Conservation (phyloP, 2,888 invertebrate species). For the Microplitis deprimator region DNA sequence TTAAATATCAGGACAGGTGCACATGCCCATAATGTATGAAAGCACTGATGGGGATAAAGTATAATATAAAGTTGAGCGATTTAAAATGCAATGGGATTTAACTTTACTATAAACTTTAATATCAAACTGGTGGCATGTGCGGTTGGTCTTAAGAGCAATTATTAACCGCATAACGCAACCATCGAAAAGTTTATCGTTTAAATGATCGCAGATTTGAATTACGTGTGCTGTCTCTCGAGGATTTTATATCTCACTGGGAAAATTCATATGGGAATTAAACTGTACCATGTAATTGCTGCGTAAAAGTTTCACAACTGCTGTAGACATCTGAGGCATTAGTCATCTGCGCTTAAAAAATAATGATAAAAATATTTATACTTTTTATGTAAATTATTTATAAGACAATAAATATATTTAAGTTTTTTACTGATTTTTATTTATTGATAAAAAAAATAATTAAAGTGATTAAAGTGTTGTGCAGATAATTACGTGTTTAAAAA, state of each 20-base stretch:
- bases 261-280: background rate
- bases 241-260: background rate
- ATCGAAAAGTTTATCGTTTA: conserved; percentile 59
- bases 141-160: conserved; percentile 62
- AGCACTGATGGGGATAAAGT: too few relatives aligned
- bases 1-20: too few relatives aligned
- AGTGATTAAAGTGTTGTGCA: conserved; percentile 37
- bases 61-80: conserved; percentile 57
- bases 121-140: conserved; percentile 64
- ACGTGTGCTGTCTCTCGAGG: background rate
- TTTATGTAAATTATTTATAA: too few relatives aligned
- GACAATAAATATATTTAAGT: too few relatives aligned
- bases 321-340: too few relatives aligned
- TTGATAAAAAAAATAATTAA: background rate
- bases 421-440: too few relatives aligned
- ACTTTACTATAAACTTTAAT: conserved; percentile 58
- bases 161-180: conserved; percentile 58
- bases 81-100: conserved; percentile 62
- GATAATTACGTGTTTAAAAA: conserved; percentile 17
- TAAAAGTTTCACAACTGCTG: too few relatives aligned
- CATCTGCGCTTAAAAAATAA: too few relatives aligned
- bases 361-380: too few relatives aligned
- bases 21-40: too few relatives aligned
- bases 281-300: too few relatives aligned
- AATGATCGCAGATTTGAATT: conserved; percentile 58